Conservation (phyloP, 2,113 vertebrate genomes). For the Prolemur simus region DNA sequence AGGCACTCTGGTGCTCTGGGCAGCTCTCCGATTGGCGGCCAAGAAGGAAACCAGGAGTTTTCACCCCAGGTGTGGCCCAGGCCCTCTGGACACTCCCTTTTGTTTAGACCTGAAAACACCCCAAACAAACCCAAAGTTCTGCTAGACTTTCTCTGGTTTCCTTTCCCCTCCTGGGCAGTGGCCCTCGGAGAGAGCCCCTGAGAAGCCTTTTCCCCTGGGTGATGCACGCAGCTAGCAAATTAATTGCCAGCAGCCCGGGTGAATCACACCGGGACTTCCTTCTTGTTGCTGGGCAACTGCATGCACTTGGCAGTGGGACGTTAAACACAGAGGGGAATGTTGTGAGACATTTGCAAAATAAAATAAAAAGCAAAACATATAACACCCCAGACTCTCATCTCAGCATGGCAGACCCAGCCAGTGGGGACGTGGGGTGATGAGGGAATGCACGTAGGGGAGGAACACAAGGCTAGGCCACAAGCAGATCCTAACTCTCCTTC, state of each 20-base stretch:
- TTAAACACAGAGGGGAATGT: conserved; percentile 63
- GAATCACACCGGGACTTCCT: conserved; percentile 75
- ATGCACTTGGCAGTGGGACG: conserved; percentile 70
- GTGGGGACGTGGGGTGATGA: accelerated
- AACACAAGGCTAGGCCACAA: neutral
- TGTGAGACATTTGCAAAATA: conserved; percentile 62
- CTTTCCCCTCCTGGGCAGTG: neutral
- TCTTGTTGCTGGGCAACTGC: conserved; percentile 74
- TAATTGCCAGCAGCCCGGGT: conserved; percentile 54
- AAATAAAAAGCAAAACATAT: conserved; percentile 55
- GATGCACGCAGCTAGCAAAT: conserved; percentile 35
- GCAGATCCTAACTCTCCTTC: neutral
- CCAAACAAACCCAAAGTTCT: neutral
- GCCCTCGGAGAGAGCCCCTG: neutral
- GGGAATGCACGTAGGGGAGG: neutral
- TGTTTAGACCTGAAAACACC: neutral
- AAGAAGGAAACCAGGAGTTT: neutral
- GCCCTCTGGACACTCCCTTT: neutral
- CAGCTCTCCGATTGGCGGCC: neutral
- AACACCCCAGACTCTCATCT: neutral
- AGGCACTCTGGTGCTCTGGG: accelerated
- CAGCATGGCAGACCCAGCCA: neutral
- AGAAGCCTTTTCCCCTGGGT: conserved; percentile 57
- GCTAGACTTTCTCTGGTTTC: neutral
- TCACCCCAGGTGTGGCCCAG: neutral